phyloP scores from a whole-genome alignment of 2,113 vertebrate species.

The Papio anubis region DNA sequence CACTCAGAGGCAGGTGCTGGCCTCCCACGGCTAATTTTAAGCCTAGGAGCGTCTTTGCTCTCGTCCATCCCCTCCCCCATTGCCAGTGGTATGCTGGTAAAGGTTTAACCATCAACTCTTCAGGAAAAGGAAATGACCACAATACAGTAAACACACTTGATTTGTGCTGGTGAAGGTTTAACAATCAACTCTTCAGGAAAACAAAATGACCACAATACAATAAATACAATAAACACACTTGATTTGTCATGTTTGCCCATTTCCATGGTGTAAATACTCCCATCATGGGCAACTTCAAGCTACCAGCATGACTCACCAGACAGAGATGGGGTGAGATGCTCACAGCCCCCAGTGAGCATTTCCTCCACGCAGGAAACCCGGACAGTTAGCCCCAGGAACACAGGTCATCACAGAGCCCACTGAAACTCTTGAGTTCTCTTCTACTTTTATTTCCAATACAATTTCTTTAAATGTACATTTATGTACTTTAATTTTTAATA shows the following conservation, averaged over 20 bases:
- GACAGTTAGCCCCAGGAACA: not conserved
- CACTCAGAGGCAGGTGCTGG: not conserved
- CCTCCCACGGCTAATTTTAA: not conserved
- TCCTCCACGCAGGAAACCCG: rapidly evolving
- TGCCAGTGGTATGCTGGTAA: too few species aligned
- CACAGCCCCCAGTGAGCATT: rapidly evolving
- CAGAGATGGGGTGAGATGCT: not conserved
- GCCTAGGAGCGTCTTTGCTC: too few species aligned
- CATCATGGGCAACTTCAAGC: too few species aligned
- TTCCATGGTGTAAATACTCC: not conserved
- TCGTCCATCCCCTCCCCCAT: rapidly evolving
- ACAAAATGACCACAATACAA: not conserved
- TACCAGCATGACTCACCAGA: rapidly evolving
- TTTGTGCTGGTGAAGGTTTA: not conserved
- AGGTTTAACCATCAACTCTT: not conserved
- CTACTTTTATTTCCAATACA: not conserved
- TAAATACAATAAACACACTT: too few species aligned
- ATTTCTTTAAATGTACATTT: not conserved
- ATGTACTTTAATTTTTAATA: not conserved
- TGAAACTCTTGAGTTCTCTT: not conserved
- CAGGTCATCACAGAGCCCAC: rapidly evolving
- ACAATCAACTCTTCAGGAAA: not conserved
- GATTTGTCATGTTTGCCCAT: rapidly evolving
- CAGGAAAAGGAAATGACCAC: not conserved
- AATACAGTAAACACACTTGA: too few species aligned